Evolutionary conservation across 2,113 vertebrate species (phyloP).

Genomic region (Nothoprocta perdicaria): DNA sequence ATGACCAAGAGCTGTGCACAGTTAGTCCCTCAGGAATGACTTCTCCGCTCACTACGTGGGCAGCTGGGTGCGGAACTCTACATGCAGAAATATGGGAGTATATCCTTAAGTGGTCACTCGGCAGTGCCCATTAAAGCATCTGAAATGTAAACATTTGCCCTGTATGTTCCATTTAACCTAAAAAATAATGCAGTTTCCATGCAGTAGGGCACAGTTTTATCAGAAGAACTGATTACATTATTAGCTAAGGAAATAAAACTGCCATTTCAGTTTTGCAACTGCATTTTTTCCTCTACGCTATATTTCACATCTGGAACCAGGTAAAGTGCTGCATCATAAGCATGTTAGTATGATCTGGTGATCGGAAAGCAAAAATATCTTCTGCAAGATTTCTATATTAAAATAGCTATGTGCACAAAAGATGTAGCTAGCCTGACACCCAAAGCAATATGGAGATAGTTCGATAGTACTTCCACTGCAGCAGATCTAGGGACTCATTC

Average conservation of each 20-base stretch:
- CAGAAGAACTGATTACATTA: slow-evolving; percentile 49
- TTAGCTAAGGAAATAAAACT: slow-evolving; percentile 61
- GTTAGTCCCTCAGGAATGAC: slow-evolving; percentile 44
- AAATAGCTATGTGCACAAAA: slow-evolving; percentile 64
- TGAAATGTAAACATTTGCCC: slow-evolving; percentile 70
- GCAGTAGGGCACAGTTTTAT: slow-evolving; percentile 52
- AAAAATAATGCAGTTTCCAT: slow-evolving; percentile 70
- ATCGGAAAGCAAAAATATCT: slow-evolving; percentile 44
- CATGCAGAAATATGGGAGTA: slow-evolving; percentile 57
- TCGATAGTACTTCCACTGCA: slow-evolving; percentile 28
- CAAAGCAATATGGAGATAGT: slow-evolving; percentile 57
- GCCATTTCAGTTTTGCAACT: slow-evolving; percentile 51
- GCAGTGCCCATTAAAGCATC: slow-evolving; percentile 63
- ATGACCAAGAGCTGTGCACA: slow-evolving; percentile 5
- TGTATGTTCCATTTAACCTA: slow-evolving; percentile 49
- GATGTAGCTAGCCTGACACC: slow-evolving; percentile 58
- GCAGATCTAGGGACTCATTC: slow-evolving; percentile 38
- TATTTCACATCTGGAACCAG: slow-evolving; percentile 60
- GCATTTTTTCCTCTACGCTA: slow-evolving; percentile 45
- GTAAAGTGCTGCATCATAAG: slow-evolving; percentile 44
- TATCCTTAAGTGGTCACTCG: slow-evolving; percentile 68
- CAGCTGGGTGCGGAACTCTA: slow-evolving; percentile 48
- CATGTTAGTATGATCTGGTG: slow-evolving; percentile 39
- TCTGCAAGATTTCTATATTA: slow-evolving; percentile 54
- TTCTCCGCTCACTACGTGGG: slow-evolving; percentile 32